Evolutionary conservation across 2,797 vertebrate species (phyloP).

Genomic region (Enteromius fasciolatus): DNA sequence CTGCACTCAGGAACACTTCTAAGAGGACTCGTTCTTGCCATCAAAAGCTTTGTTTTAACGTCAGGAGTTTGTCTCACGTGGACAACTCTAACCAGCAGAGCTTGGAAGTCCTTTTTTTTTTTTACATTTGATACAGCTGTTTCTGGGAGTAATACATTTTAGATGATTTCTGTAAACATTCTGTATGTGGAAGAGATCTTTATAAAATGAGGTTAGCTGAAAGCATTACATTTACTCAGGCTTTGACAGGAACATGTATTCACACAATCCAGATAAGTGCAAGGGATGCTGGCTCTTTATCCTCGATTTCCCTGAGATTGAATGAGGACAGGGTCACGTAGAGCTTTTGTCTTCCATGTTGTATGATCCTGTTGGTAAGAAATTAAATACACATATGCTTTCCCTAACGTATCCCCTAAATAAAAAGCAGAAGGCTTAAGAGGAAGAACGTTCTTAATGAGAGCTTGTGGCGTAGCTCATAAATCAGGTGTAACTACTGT

Average conservation of each 20-base stretch:
- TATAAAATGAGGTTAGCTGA: conserved; percentile 59
- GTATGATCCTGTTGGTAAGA: not conserved
- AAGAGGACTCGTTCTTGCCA: not conserved
- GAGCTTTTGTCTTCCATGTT: not conserved
- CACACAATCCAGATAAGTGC: not conserved
- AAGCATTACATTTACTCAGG: not conserved
- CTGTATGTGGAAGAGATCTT: conserved; percentile 75
- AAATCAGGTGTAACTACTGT: not conserved
- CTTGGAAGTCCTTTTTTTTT: conserved; percentile 88
- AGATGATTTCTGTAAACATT: conserved; percentile 74
- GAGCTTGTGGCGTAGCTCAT: not conserved
- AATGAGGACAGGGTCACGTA: not conserved
- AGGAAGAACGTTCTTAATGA: not conserved
- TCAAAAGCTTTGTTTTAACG: not conserved
- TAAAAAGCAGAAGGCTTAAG: not conserved
- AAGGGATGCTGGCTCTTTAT: not conserved
- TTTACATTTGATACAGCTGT: conserved; percentile 94
- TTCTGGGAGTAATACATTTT: conserved; percentile 87
- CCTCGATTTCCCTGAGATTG: not conserved
- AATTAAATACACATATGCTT: not conserved
- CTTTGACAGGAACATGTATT: not conserved
- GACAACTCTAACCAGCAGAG: conserved; percentile 90
- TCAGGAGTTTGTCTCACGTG: conserved; percentile 70
- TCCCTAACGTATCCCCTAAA: not conserved
- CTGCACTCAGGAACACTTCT: not conserved